Percentiles rank a stretch among this genome's conserved stretches.
phyloP scores from a whole-genome alignment of 2,113 vertebrate species.

The Gallinago media region DNA sequence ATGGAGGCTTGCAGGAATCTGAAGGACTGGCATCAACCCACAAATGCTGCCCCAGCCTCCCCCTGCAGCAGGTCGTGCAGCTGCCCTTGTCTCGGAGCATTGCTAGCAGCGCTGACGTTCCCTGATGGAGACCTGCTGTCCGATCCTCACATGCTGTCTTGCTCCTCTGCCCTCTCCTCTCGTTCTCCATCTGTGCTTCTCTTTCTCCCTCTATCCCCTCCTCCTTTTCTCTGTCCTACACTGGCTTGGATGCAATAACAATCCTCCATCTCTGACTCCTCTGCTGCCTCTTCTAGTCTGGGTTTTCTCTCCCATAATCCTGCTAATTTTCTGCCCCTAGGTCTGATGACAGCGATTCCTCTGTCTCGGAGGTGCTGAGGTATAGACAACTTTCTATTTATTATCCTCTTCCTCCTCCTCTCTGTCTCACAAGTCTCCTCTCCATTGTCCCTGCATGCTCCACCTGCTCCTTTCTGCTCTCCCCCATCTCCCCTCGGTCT shows the following conservation, averaged over 20 bases:
- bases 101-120: background rate
- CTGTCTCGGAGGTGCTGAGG: conserved; percentile 99
- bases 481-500: background rate
- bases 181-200: conserved; percentile 8
- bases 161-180: background rate
- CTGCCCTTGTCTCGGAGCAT: background rate
- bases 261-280: conserved; percentile 54
- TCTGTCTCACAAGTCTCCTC: background rate
- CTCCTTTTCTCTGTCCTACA: conserved; percentile 7
- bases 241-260: conserved; percentile 67
- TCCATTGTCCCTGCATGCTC: conserved; percentile 25
- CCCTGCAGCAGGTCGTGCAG: background rate
- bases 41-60: background rate
- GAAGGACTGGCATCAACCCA: background rate
- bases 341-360: conserved; percentile 99
- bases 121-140: conserved; percentile 37
- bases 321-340: conserved; percentile 97
- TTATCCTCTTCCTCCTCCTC: conserved; percentile 41
- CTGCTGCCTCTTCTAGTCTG: conserved; percentile 48
- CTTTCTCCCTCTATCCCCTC: background rate
- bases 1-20: background rate
- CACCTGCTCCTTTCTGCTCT: conserved; percentile 34
- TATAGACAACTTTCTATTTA: conserved; percentile 90
- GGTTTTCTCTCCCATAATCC: conserved; percentile 84
- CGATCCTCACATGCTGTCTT: background rate